Base-by-base conservation (phyloP, 2,888 invertebrate genomes). In the Shargacucullia verbasci region DNA sequence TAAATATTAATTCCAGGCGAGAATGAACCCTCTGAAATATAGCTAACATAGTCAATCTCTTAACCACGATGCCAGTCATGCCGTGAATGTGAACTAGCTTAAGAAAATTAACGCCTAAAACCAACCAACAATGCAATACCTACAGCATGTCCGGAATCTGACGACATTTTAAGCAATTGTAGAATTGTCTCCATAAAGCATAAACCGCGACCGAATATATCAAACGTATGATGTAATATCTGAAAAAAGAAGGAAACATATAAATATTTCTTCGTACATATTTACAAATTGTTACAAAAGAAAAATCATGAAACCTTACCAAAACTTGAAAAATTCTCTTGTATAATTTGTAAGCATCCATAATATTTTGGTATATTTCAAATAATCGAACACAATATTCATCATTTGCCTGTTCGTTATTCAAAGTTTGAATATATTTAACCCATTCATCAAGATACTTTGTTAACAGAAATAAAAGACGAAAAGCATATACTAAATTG, bases 121-220 rank as follows among this genome's bases (percentile, higher is more conserved):
- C n/a, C n/a, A n/a, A n/a, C n/a, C n/a, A n/a, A 20, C 20, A 20
- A 4, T 20, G 20, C 4, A 20, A 20, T 20, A 20, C 20, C 20
- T 20, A 20, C 20, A 4, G 2, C 20, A 20, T 20, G 20, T 20
- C 2, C 20, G 2, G 20, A 4, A 3, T 4, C 20, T 20, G 20
- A 2, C 4, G 20, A 4, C 2, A 8, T 11, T 15, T 34, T 20
- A 5, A 70, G 6, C 0, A 54, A 13, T 34, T 52, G 29, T 39
- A 73, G n/a, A 0, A 60, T 0, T n/a, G 59, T 12, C 34, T 56
- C 39, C 6, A 70, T 37, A 35, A 67, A 73, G 6, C 48, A 59
- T 14, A 74, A 56, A 29, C 38, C 45, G 34, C 63, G 60, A 6
- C 50, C 53, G 37, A 74, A 74, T 13, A 52, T 58, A 33, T 70